phyloP scores from a whole-genome alignment of 2,797 vertebrate genomes.

The Aplochiton taeniatus region DNA sequence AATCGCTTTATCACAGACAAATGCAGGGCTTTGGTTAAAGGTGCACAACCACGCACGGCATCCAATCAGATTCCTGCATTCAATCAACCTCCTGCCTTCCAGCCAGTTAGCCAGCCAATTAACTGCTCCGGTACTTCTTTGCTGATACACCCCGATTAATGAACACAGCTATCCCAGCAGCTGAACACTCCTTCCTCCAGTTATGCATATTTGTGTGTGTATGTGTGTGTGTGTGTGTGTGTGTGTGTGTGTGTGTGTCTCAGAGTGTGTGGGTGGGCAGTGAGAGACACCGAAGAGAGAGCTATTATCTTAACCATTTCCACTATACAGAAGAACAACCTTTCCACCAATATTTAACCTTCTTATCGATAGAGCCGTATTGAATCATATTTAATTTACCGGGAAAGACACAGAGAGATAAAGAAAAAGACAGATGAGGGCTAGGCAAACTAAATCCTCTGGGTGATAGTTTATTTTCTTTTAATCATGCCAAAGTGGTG shows the following conservation, averaged over 20 bases:
- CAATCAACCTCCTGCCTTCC: slow-evolving; percentile 18
- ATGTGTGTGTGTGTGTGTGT: neutral
- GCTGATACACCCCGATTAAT: slow-evolving; percentile 29
- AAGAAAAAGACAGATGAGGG: slow-evolving; percentile 14
- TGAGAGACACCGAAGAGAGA: no score
- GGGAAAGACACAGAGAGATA: slow-evolving; percentile 19
- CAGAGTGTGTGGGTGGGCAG: neutral
- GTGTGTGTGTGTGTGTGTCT: neutral
- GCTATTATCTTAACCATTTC: neutral
- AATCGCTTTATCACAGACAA: slow-evolving; percentile 40
- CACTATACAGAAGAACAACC: neutral
- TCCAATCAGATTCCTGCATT: slow-evolving; percentile 35
- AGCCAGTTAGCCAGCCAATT: slow-evolving; percentile 31
- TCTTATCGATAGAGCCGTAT: slow-evolving; percentile 42
- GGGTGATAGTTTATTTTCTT: slow-evolving; percentile 53
- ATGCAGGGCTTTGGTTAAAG: slow-evolving; percentile 31
- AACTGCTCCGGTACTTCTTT: slow-evolving; percentile 29
- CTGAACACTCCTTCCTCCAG: slow-evolving; percentile 9
- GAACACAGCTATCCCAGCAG: slow-evolving; percentile 39
- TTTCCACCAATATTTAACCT: slow-evolving; percentile 49
- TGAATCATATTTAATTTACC: slow-evolving; percentile 41
- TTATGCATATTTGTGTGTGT: no score
- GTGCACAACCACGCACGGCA: slow-evolving; percentile 32
- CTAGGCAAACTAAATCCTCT: slow-evolving; percentile 47
- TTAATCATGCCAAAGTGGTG: slow-evolving; percentile 58